These are phyloP conservation scores for Corticium candelabrum DNA, from an alignment of 37 sponge, comb jelly and placozoan genomes.

Conservation along the genomic window DNA sequence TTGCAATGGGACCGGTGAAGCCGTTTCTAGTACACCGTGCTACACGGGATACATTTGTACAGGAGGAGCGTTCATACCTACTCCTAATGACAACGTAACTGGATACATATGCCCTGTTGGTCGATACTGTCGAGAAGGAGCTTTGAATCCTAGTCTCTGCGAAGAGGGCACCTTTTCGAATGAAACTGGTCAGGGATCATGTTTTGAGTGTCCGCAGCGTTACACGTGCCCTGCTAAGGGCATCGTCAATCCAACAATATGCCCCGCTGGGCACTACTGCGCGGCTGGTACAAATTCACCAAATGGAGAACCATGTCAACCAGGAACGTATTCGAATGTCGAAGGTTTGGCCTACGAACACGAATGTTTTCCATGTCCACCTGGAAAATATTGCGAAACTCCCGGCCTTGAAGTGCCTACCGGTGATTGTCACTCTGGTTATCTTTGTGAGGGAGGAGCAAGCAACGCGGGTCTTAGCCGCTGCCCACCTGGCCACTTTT, in stretches of 20 bases:
- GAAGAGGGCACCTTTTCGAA: conserved; percentile 19
- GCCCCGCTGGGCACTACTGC: conserved; percentile 30
- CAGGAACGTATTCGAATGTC: conserved; percentile 10
- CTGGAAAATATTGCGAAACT: conserved; percentile 14
- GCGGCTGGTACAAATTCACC: conserved; percentile 1
- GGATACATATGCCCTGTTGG: conserved; percentile 8
- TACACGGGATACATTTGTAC: conserved; percentile 22
- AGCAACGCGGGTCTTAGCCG: neutral
- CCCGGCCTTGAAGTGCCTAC: neutral
- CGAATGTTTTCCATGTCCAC: conserved; percentile 19
- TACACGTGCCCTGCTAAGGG: conserved; percentile 7
- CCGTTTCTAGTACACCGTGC: conserved; percentile 12
- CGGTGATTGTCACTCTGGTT: conserved; percentile 17
- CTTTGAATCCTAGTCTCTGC: conserved; percentile 1
- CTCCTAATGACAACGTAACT: conserved; percentile 10
- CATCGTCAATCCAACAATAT: conserved; percentile 8
- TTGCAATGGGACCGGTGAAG: neutral
- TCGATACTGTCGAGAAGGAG: conserved; percentile 5
- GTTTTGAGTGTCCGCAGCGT: conserved; percentile 12
- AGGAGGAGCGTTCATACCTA: conserved; percentile 11
- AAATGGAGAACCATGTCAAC: conserved; percentile 3
- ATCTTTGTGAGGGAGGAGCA: conserved; percentile 7
- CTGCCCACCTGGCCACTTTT: conserved; percentile 29
- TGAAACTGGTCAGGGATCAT: conserved; percentile 1
- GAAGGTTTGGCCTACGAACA: conserved; percentile 3